Evolutionary conservation across 2,797 vertebrate species (phyloP).

Genomic region (Xenops minutus): DNA sequence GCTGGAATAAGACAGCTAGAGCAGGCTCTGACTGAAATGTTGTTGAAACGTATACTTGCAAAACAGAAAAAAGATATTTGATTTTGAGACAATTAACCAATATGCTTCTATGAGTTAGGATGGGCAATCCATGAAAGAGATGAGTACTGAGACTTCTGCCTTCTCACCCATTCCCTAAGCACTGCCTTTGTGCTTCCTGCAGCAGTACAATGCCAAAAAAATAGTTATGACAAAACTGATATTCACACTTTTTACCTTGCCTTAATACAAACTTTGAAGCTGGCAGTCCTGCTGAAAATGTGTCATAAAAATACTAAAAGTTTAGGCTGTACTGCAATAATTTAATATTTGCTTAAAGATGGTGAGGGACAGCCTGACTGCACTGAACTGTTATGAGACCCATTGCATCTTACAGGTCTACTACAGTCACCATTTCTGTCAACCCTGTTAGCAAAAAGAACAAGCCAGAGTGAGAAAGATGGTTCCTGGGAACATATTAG

Average conservation of each 20-base stretch:
- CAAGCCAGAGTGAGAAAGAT: background rate
- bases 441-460: background rate
- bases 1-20: background rate
- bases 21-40: background rate
- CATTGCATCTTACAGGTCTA: background rate
- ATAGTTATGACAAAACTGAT: background rate
- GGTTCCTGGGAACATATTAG: background rate
- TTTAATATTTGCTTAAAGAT: background rate
- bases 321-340: background rate
- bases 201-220: background rate
- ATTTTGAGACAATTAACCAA: background rate
- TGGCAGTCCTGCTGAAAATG: background rate
- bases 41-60: background rate
- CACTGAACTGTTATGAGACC: background rate
- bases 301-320: background rate
- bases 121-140: background rate
- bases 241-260: background rate
- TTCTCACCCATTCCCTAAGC: background rate
- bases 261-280: background rate
- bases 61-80: background rate
- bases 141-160: background rate
- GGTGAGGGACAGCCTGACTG: background rate
- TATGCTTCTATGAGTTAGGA: background rate
- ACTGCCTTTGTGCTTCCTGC: background rate
- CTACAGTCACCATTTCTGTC: background rate